Evolutionary conservation across 2,888 invertebrate genomes (phyloP).

Genomic region (Cantharis flavilabris): DNA sequence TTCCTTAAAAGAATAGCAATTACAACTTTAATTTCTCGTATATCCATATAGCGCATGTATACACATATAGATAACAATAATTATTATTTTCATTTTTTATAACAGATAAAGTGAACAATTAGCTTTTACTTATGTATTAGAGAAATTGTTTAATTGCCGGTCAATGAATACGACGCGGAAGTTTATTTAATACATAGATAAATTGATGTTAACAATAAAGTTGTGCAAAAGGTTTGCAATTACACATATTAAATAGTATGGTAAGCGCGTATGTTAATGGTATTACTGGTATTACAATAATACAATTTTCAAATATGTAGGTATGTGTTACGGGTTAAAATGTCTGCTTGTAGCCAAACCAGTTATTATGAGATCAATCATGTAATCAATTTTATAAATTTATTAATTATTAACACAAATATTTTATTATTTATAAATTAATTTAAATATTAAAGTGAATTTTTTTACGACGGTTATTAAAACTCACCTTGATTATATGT

Average conservation of each 20-base stretch:
- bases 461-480: neutral
- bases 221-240: neutral
- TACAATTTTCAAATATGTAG: conserved; percentile 17
- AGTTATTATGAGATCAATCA: conserved; percentile 8
- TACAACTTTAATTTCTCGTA: neutral
- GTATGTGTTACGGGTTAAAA: conserved; percentile 22
- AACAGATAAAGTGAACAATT: neutral
- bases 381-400: neutral
- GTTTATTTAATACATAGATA: neutral
- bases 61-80: too few species aligned
- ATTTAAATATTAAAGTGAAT: neutral
- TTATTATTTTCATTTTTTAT: too few species aligned
- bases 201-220: neutral
- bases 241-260: neutral
- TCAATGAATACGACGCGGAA: neutral
- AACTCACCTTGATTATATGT: neutral
- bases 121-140: neutral
- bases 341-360: conserved; percentile 13
- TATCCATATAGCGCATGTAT: neutral
- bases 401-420: neutral
- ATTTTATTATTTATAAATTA: neutral
- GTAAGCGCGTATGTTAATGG: neutral
- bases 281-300: neutral
- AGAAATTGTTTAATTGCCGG: neutral
- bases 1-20: too few species aligned